Evolutionary conservation across 1,140 invertebrate species (phyloP).

Genomic region (Phymastichus coffea): DNA sequence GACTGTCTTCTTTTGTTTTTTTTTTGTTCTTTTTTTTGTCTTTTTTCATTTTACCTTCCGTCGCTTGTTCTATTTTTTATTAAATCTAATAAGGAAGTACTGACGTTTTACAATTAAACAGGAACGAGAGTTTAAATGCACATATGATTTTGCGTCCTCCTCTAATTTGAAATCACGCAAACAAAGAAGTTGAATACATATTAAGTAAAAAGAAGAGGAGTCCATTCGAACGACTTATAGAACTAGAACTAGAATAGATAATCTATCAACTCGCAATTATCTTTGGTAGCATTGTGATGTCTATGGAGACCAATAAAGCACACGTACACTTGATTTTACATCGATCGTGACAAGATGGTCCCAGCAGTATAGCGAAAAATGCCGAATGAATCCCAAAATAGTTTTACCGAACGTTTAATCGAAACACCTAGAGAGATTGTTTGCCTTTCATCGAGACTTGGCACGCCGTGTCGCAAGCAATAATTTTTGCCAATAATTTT

Average conservation of each 20-base stretch:
- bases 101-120: conserved; percentile 26
- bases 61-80: no score
- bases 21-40: no score
- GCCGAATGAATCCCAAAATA: conserved; percentile 30
- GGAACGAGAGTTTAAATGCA: conserved; percentile 30
- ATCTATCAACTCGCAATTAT: conserved; percentile 36
- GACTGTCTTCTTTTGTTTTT: no score
- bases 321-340: conserved; percentile 13
- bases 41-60: conserved; percentile 4
- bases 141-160: conserved; percentile 15
- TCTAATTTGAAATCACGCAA: background rate
- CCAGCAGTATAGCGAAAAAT: conserved; percentile 33
- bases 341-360: conserved; percentile 47
- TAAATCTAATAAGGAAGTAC: conserved; percentile 20
- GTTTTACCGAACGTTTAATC: conserved; percentile 22
- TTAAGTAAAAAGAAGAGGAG: conserved; percentile 26
- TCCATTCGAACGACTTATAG: conserved; percentile 34
- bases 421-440: conserved; percentile 22
- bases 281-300: conserved; percentile 54
- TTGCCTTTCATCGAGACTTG: background rate
- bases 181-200: no score
- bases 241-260: no score
- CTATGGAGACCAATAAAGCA: conserved; percentile 46
- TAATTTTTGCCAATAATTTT: conserved; percentile 16
- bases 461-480: conserved; percentile 4